These are phyloP conservation scores for Drosophila obscura DNA, from an alignment of 1,140 invertebrate genomes.

Conservation along the genomic window DNA sequence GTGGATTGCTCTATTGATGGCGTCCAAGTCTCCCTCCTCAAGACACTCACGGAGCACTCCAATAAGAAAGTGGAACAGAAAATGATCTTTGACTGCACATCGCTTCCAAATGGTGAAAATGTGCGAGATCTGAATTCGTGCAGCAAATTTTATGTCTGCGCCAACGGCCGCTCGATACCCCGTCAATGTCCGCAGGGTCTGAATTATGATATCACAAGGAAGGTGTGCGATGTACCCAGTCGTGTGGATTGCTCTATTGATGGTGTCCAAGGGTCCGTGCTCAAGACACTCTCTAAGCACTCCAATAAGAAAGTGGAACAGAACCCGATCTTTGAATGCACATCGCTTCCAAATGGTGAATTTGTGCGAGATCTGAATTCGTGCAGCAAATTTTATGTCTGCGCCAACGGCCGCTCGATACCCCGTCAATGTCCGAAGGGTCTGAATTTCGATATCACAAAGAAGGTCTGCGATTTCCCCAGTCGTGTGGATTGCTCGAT, in stretches of 20 bases:
- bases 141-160: constrained; percentile 57
- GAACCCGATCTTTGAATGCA: constrained; percentile 25
- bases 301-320: neutral
- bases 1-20: constrained; percentile 42
- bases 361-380: constrained; percentile 42
- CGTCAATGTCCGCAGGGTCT: constrained; percentile 55
- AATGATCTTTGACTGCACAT: constrained; percentile 25
- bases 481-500: constrained; percentile 38
- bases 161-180: constrained; percentile 40
- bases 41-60: neutral
- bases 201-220: constrained; percentile 37
- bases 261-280: neutral
- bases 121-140: constrained; percentile 46
- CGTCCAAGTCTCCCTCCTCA: neutral
- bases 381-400: constrained; percentile 59
- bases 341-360: constrained; percentile 26
- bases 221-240: constrained; percentile 39
- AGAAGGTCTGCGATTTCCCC: constrained; percentile 42
- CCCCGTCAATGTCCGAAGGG: constrained; percentile 49
- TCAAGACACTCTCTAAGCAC: neutral
- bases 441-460: constrained; percentile 43
- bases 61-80: neutral
- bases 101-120: constrained; percentile 36
- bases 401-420: constrained; percentile 47
- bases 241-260: constrained; percentile 46